These are phyloP conservation scores for Myotis myotis DNA, from an alignment of 2,797 vertebrate genomes.

Conservation along the genomic window DNA sequence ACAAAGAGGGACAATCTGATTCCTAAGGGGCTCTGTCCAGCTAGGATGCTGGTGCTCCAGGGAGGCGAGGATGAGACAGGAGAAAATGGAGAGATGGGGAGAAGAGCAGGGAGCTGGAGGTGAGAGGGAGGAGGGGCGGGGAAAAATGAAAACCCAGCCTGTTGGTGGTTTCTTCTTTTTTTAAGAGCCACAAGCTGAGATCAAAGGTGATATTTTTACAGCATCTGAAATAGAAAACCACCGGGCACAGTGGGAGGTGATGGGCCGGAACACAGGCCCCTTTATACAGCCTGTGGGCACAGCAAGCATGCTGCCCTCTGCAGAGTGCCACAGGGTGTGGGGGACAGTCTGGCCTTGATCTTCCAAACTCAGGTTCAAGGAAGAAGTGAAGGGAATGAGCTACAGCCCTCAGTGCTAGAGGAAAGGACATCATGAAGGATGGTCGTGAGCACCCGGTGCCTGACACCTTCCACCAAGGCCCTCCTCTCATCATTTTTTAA, in stretches of 20 bases:
- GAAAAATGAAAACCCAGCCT: conserved; percentile 52
- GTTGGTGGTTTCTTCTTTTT: conserved; percentile 60
- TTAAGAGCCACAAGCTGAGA: conserved; percentile 70
- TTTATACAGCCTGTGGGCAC: conserved; percentile 58
- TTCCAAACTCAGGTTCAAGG: conserved; percentile 2
- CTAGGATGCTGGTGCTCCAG: background rate
- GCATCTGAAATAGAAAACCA: conserved; percentile 72
- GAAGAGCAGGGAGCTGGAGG: background rate
- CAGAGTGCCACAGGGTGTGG: background rate
- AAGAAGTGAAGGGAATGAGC: background rate
- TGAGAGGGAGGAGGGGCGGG: background rate
- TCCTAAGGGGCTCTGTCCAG: background rate
- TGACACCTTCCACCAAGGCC: background rate
- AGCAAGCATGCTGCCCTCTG: conserved; percentile 25
- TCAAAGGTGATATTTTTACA: conserved; percentile 80
- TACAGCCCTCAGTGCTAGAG: background rate
- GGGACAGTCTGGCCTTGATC: conserved; percentile 49
- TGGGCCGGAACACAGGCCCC: conserved; percentile 52
- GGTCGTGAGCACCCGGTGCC: background rate
- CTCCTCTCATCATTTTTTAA: too few species aligned
- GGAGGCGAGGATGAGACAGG: background rate
- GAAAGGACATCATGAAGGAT: background rate
- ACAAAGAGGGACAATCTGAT: background rate
- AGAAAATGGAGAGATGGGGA: background rate
- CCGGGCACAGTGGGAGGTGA: conserved; percentile 55